Evolutionary conservation across 2,888 invertebrate species (phyloP).

Genomic region (Seladonia tumulorum): DNA sequence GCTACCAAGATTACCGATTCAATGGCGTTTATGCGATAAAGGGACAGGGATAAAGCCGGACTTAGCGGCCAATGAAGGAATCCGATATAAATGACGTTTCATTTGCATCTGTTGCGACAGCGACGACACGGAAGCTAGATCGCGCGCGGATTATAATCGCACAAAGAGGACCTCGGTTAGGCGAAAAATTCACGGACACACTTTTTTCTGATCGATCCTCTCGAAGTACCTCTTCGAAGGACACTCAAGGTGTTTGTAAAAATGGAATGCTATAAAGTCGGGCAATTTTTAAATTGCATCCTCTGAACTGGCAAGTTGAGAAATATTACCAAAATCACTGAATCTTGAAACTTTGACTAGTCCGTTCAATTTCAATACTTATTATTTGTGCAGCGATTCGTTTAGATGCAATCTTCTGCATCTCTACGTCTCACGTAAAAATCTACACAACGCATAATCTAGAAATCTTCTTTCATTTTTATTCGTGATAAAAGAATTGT

Average conservation of each 20-base stretch:
- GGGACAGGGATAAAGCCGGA: slow-evolving; percentile 32
- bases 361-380: neutral
- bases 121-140: neutral
- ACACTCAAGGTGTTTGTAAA: neutral
- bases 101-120: slow-evolving; percentile 4
- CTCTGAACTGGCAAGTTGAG: too few species aligned
- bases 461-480: too few species aligned
- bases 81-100: neutral
- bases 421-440: too few species aligned
- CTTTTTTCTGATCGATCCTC: neutral
- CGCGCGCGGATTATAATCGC: neutral
- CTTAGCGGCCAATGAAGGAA: slow-evolving; percentile 39
- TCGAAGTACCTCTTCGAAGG: neutral
- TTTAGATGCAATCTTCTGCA: too few species aligned
- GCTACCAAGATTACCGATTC: slow-evolving; percentile 60
- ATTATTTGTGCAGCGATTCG: too few species aligned
- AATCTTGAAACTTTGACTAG: neutral
- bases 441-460: too few species aligned
- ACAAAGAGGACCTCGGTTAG: neutral
- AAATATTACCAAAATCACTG: too few species aligned
- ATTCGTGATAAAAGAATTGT: too few species aligned
- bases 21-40: slow-evolving; percentile 41
- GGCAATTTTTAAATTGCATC: too few species aligned
- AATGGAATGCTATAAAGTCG: neutral
- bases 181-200: neutral